These are phyloP conservation scores for Scomber colias DNA, from an alignment of 2,113 vertebrate genomes.

Conservation along the genomic window DNA sequence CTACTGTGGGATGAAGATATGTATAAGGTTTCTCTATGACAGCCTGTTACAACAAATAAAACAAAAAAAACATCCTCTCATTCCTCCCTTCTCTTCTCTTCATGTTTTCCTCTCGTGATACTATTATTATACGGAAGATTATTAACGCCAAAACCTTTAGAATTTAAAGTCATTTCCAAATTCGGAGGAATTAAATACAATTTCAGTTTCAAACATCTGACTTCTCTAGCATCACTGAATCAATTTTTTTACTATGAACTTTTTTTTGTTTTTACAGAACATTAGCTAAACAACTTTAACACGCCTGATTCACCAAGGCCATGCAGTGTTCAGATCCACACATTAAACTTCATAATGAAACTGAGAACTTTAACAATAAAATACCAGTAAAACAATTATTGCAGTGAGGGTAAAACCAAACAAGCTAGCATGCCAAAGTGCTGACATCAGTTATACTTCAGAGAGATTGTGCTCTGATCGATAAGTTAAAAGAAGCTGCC, in stretches of 20 bases:
- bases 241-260: too few species aligned
- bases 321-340: neutral
- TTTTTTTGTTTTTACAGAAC: too few species aligned
- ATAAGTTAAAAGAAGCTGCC: constrained; percentile 24
- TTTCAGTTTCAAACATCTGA: too few species aligned
- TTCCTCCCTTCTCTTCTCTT: neutral
- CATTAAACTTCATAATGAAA: neutral
- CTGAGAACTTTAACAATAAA: neutral
- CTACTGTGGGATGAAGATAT: neutral
- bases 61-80: too few species aligned
- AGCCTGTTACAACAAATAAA: neutral
- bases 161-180: too few species aligned
- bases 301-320: neutral
- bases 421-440: neutral
- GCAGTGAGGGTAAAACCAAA: neutral
- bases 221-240: too few species aligned
- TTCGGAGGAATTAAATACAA: too few species aligned
- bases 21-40: neutral
- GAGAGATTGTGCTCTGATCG: neutral
- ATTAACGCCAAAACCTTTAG: neutral
- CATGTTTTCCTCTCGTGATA: neutral
- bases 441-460: neutral
- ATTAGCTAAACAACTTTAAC: neutral
- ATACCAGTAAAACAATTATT: neutral
- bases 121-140: neutral